A percentile compares a stretch with the other conserved stretches of the same genome.
Evolutionary conservation across 2,113 vertebrate genomes (phyloP).

Genomic region (Clinocottus analis): DNA sequence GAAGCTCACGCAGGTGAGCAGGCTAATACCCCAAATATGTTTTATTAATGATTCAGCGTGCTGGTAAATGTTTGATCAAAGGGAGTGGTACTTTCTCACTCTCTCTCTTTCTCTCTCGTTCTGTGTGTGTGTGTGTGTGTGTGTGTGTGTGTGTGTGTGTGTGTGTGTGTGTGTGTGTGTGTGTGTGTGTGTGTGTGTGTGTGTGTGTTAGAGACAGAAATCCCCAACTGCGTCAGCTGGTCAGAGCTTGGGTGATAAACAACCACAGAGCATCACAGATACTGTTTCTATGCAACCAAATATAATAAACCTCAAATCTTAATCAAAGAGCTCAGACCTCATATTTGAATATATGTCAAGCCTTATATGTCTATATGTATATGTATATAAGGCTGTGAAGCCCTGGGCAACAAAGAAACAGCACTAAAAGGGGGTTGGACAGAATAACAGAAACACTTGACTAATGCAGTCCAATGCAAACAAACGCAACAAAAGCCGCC

Average conservation of each 20-base stretch:
- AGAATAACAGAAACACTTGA: neutral
- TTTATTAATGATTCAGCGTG: conserved; percentile 40
- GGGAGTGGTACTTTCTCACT: conserved; percentile 4
- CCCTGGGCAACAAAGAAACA: neutral
- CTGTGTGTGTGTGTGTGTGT: neutral
- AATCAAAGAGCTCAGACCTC: too few relatives aligned
- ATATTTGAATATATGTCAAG: too few relatives aligned
- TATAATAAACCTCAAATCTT: conserved; percentile 26
- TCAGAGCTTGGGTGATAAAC: conserved; percentile 43
- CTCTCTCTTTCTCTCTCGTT: neutral
- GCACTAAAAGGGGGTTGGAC: neutral
- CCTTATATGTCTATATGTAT: too few relatives aligned
- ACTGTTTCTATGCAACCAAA: conserved; percentile 42
- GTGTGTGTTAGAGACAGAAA: conserved; percentile 9
- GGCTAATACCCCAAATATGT: conserved; percentile 6
- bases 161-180: conserved; percentile 3
- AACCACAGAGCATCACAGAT: conserved; percentile 3
- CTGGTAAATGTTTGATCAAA: conserved; percentile 54
- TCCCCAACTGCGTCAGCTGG: conserved; percentile 39
- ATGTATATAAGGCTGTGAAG: neutral
- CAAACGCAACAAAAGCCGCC: neutral
- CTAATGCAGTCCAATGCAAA: neutral
- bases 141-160: conserved; percentile 6
- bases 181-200: conserved; percentile 10
- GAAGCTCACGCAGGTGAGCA: neutral